phyloP scores from a whole-genome alignment of 2,113 vertebrate genomes.

The Illadopsis cleaveri region DNA sequence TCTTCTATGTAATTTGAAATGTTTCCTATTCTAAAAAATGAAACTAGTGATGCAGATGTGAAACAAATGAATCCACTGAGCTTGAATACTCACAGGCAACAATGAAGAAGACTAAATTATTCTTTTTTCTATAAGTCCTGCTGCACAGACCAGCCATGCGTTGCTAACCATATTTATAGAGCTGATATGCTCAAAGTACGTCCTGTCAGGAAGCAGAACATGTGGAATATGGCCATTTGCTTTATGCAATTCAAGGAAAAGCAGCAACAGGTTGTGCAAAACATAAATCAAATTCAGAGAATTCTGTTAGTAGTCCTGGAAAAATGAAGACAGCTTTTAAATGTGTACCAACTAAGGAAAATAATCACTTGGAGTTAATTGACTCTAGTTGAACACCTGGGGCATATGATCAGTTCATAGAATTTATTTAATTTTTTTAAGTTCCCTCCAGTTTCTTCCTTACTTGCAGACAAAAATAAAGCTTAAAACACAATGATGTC shows the following conservation, averaged over 20 bases:
- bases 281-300: background rate
- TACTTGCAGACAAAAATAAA: background rate
- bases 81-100: background rate
- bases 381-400: background rate
- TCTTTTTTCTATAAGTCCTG: background rate
- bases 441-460: background rate
- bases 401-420: background rate
- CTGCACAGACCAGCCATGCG: background rate
- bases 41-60: background rate
- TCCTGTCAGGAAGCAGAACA: background rate
- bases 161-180: constrained; percentile 8
- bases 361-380: background rate
- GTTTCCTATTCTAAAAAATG: background rate
- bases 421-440: background rate
- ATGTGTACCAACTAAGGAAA: background rate
- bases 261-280: background rate
- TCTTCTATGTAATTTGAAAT: background rate
- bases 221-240: background rate
- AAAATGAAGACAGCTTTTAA: background rate
- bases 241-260: background rate
- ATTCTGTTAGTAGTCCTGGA: background rate
- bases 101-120: background rate
- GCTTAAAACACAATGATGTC: background rate
- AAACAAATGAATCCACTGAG: background rate
- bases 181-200: background rate